Conservation (phyloP, 2,797 vertebrate species). For the Lacerta bilineata region DNA sequence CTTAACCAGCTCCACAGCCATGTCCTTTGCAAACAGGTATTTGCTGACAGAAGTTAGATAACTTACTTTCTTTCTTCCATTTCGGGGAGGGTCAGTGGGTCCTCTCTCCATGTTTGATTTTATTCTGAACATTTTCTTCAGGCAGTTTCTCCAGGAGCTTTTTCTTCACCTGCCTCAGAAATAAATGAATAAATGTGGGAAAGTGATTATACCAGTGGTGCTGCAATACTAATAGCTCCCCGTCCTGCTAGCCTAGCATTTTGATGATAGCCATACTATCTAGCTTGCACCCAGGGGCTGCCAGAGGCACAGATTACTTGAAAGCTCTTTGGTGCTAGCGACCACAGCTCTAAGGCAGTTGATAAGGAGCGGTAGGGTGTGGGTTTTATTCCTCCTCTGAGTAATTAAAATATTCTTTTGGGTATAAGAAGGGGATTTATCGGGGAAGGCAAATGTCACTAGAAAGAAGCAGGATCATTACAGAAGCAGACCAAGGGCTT, state of each 20-base stretch:
- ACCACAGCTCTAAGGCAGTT: neutral
- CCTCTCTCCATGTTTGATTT: neutral
- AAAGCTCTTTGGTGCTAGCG: neutral
- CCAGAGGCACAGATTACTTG: neutral
- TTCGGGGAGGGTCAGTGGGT: neutral
- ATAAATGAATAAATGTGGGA: conserved; percentile 7
- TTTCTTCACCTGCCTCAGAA: conserved; percentile 12
- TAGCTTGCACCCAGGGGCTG: neutral
- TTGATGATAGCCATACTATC: neutral
- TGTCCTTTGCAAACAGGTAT: neutral
- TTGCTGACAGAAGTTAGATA: neutral
- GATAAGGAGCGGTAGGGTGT: fast-evolving
- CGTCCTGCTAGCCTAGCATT: conserved; percentile 1
- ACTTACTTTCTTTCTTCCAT: conserved; percentile 1
- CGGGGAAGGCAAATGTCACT: neutral
- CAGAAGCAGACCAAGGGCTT: neutral
- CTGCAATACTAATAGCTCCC: neutral
- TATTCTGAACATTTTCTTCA: neutral
- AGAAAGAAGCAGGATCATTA: conserved; percentile 4
- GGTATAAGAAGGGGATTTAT: conserved; percentile 7
- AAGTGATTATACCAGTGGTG: neutral
- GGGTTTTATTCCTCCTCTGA: conserved; percentile 3
- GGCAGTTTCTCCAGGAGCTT: conserved; percentile 11
- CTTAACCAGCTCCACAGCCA: neutral
- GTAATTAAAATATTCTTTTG: conserved; percentile 33